Conservation (phyloP, 2,888 invertebrate genomes). For the Troides oblongomaculatus region DNA sequence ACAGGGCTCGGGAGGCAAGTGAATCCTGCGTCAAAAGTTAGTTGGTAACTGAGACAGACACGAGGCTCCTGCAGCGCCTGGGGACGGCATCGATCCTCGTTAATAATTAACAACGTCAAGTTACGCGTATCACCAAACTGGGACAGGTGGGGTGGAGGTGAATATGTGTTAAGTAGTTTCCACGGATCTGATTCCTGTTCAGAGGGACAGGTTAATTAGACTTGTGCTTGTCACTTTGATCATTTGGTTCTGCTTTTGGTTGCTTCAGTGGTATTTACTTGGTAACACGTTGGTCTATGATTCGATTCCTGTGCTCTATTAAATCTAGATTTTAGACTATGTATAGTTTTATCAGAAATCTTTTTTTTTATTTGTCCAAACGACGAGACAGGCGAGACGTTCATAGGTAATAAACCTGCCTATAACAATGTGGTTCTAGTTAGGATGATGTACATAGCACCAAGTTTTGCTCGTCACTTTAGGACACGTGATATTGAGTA, state of each 20-base stretch:
- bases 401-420: no score
- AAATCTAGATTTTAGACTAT: no score
- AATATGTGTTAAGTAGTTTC: slow-evolving; percentile 15
- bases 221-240: neutral
- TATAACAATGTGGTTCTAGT: no score
- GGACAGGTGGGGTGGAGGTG: slow-evolving; percentile 24
- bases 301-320: no score
- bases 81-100: slow-evolving; percentile 65
- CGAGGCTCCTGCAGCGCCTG: slow-evolving; percentile 34
- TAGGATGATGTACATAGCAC: no score
- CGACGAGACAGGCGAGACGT: no score
- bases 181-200: neutral
- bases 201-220: neutral
- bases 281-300: no score
- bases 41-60: slow-evolving; percentile 37
- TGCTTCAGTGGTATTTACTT: no score
- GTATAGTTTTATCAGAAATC: no score
- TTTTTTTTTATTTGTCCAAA: no score
- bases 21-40: slow-evolving; percentile 35
- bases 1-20: slow-evolving; percentile 12
- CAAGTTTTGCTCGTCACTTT: no score
- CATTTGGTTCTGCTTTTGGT: neutral
- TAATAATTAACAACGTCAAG: slow-evolving; percentile 60
- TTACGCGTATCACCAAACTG: slow-evolving; percentile 37
- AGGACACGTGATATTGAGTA: no score